phyloP scores from a whole-genome alignment of 2,797 vertebrate species.

The Dipus sagitta region DNA sequence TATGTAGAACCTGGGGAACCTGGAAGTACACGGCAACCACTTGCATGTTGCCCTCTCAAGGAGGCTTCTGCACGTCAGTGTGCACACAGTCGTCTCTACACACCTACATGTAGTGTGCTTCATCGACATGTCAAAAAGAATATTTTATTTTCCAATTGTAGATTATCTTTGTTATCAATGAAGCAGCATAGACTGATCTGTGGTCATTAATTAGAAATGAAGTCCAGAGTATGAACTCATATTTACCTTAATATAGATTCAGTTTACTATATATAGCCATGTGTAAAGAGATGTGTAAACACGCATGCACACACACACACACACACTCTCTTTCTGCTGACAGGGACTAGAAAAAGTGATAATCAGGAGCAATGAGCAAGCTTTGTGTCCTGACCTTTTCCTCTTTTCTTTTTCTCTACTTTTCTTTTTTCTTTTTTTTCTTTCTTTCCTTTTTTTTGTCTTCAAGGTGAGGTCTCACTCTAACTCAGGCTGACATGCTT shows the following conservation, averaged over 20 bases:
- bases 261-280: neutral
- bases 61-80: neutral
- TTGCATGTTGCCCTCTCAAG: neutral
- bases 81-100: neutral
- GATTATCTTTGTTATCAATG: neutral
- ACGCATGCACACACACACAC: rapidly evolving
- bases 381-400: neutral
- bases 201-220: neutral
- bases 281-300: neutral
- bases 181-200: neutral
- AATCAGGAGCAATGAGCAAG: neutral
- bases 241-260: neutral
- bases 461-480: too few species aligned
- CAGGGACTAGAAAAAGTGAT: neutral
- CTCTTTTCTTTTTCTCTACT: too few species aligned
- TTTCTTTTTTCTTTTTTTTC: neutral
- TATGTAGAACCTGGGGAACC: neutral
- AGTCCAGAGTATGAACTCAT: neutral
- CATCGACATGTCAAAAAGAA: neutral
- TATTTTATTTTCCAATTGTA: neutral
- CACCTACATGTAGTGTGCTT: neutral
- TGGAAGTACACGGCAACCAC: neutral
- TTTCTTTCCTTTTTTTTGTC: too few species aligned
- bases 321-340: neutral
- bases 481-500: too few species aligned